A percentile compares a stretch with the other conserved stretches of the same genome.
phyloP scores from a whole-genome alignment of 2,888 invertebrate species.

The Thelaira solivaga region DNA sequence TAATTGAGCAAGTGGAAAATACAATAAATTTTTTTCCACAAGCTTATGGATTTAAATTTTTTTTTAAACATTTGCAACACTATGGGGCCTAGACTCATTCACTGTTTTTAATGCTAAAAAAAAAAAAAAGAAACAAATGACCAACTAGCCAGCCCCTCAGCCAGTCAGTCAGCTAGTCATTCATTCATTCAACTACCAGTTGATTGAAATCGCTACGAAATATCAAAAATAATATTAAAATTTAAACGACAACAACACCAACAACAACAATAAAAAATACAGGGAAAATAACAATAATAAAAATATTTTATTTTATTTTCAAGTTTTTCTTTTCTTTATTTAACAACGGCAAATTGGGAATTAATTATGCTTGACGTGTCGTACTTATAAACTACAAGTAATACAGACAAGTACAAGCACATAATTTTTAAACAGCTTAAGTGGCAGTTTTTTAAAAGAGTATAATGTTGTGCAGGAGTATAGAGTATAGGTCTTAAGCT shows the following conservation, averaged over 20 bases:
- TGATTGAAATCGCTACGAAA: conserved; percentile 42
- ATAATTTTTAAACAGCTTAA: conserved; percentile 34
- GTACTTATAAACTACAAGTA: conserved; percentile 60
- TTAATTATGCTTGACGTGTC: conserved; percentile 63
- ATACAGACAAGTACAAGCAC: conserved; percentile 51
- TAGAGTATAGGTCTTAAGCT: background rate
- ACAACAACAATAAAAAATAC: conserved; percentile 24
- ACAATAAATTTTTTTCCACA: conserved; percentile 11
- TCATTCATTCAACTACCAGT: conserved; percentile 21
- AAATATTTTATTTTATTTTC: background rate
- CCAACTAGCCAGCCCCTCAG: background rate
- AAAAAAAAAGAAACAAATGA: no score
- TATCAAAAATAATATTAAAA: conserved; percentile 19
- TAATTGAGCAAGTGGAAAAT: background rate
- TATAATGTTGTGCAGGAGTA: background rate
- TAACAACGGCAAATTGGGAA: conserved; percentile 59
- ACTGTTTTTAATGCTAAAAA: no score
- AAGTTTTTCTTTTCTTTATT: conserved; percentile 24
- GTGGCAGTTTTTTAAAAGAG: background rate
- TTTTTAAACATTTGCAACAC: conserved; percentile 18
- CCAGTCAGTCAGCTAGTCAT: background rate
- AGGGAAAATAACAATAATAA: conserved; percentile 40
- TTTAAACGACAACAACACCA: background rate
- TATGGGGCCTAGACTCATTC: conserved; percentile 15
- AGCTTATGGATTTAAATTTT: conserved; percentile 24